A percentile compares a stretch with the other conserved stretches of the same genome.
phyloP scores from a whole-genome alignment of 2,797 vertebrate genomes.

The Dermochelys coriacea region DNA sequence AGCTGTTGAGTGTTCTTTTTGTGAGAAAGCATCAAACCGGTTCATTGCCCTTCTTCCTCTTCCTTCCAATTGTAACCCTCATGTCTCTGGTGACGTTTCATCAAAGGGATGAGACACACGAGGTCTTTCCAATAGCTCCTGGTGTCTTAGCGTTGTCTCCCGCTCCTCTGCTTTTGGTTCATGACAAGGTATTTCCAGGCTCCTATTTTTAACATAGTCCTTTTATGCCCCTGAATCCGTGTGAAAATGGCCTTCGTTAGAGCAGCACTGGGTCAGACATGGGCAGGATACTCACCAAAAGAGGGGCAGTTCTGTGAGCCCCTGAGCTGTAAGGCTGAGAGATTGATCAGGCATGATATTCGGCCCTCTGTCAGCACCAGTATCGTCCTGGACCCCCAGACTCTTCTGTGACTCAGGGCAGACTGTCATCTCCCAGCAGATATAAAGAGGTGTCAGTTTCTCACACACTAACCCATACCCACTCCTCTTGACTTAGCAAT shows the following conservation, averaged over 20 bases:
- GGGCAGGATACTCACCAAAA: background rate
- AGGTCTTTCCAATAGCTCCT: background rate
- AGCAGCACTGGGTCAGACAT: too few relatives aligned
- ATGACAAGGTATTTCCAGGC: background rate
- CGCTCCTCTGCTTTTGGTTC: background rate
- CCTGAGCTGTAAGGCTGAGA: background rate
- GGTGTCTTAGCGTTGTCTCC: background rate
- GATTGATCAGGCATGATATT: background rate
- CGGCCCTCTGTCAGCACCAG: background rate
- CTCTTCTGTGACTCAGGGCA: background rate
- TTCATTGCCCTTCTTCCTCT: background rate
- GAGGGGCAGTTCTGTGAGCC: rapidly evolving
- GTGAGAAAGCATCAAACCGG: background rate
- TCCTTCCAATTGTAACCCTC: background rate
- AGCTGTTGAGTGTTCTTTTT: background rate
- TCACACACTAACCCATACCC: background rate
- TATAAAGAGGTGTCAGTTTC: background rate
- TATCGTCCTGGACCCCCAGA: background rate
- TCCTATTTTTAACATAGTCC: background rate
- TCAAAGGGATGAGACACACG: background rate
- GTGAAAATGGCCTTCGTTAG: background rate
- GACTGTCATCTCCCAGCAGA: background rate
- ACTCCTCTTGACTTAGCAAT: background rate
- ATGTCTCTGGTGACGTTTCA: background rate
- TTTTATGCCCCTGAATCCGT: background rate